These are phyloP conservation scores for Tauraco hartlaubi DNA, from an alignment of 2,797 vertebrate species.

Conservation along the genomic window DNA sequence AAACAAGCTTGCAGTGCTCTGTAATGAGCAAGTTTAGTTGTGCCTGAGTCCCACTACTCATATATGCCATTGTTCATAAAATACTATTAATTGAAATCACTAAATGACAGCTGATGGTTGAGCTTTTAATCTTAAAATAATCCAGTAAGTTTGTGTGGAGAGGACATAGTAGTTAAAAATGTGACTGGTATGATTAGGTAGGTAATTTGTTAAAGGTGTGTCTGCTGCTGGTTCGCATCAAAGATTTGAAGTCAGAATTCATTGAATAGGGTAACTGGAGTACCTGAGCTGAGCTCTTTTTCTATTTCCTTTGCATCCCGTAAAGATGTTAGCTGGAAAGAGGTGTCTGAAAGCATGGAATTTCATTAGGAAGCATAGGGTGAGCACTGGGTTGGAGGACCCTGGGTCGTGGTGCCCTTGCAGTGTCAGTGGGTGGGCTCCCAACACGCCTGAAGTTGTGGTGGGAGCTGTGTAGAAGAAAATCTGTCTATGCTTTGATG, in stretches of 20 bases:
- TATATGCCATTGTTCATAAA: not conserved
- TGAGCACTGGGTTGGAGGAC: not conserved
- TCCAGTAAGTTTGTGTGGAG: not conserved
- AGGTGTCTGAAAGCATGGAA: not conserved
- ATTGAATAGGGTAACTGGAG: not conserved
- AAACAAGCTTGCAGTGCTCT: not conserved
- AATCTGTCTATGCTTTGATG: not conserved
- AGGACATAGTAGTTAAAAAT: not conserved
- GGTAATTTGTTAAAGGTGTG: not conserved
- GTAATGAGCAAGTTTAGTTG: not conserved
- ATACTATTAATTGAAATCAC: not conserved
- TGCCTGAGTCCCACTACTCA: not conserved
- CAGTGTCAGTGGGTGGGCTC: accelerated
- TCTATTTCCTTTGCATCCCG: not conserved
- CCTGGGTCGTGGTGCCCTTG: not conserved
- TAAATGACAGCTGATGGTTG: not conserved
- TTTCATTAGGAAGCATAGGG: accelerated
- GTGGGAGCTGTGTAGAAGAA: not conserved
- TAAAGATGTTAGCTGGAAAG: not conserved
- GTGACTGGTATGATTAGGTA: not conserved
- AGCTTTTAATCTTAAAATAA: not conserved
- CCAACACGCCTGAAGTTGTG: accelerated
- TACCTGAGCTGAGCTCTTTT: not conserved
- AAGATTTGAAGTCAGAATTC: not conserved
- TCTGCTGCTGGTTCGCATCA: not conserved